phyloP scores from a whole-genome alignment of 2,888 invertebrate species.

The Oxyscelio sp. region DNA sequence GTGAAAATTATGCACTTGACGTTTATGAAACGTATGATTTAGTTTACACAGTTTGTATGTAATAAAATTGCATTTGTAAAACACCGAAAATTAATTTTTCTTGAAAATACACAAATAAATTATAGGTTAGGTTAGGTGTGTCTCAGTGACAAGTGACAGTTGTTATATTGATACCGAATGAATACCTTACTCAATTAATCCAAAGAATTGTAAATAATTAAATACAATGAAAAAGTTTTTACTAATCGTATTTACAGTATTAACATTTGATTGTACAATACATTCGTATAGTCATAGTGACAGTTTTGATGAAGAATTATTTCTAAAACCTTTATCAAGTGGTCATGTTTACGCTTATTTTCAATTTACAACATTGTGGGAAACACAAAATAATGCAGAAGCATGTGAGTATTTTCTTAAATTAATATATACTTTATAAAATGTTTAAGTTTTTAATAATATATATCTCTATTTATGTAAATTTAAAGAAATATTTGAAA shows the following conservation, averaged over 20 bases:
- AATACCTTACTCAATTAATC: neutral
- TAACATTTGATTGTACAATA: slow-evolving; percentile 57
- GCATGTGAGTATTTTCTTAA: slow-evolving; percentile 79
- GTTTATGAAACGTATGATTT: neutral
- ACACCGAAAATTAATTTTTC: slow-evolving; percentile 2
- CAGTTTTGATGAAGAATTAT: slow-evolving; percentile 95
- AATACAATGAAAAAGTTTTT: slow-evolving; percentile 50
- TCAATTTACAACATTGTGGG: slow-evolving; percentile 96
- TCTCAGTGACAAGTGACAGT: slow-evolving; percentile 10
- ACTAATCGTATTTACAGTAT: slow-evolving; percentile 42
- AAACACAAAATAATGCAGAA: slow-evolving; percentile 84
- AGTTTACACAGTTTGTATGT: neutral
- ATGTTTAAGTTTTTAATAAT: slow-evolving; percentile 6
- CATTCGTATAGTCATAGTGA: slow-evolving; percentile 89
- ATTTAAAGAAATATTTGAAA: too few relatives aligned
- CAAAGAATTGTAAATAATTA: slow-evolving; percentile 46
- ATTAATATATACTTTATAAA: slow-evolving; percentile 29
- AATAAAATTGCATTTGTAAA: neutral
- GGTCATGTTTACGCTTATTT: slow-evolving; percentile 97
- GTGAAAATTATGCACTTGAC: neutral
- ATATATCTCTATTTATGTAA: too few relatives aligned
- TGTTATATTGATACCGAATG: slow-evolving; percentile 16
- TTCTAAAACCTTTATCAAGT: slow-evolving; percentile 94
- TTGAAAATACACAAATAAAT: neutral
- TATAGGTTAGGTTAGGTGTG: slow-evolving; percentile 53